Percentiles rank a stretch among this genome's conserved stretches.
These are phyloP conservation scores for Grantiella picta DNA, from an alignment of 2,113 vertebrate species.

Conservation along the genomic window DNA sequence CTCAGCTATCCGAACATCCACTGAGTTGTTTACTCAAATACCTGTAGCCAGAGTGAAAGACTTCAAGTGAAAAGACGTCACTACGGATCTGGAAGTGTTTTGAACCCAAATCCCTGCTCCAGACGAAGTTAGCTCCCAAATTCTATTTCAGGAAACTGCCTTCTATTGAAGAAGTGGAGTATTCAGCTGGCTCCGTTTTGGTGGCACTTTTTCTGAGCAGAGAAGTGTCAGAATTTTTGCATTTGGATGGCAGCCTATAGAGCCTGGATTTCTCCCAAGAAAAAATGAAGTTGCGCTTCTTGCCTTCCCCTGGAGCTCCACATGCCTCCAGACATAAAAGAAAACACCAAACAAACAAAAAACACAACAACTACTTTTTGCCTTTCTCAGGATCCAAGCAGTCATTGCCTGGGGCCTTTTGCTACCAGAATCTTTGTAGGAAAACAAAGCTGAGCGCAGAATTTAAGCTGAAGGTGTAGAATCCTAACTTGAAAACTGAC, in stretches of 20 bases:
- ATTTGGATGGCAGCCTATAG: slow-evolving; percentile 61
- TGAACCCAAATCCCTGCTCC: slow-evolving; percentile 24
- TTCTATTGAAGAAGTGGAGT: slow-evolving; percentile 40
- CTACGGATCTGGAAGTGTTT: not conserved
- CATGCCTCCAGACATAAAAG: slow-evolving; percentile 49
- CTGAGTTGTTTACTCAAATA: not conserved
- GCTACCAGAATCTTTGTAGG: not conserved
- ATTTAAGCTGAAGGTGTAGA: slow-evolving; percentile 12
- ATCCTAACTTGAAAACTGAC: not conserved
- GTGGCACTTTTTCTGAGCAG: slow-evolving; percentile 47
- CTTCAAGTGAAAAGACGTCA: not conserved
- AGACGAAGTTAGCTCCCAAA: slow-evolving; percentile 51
- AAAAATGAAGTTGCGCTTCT: slow-evolving; percentile 19
- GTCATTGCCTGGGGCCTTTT: slow-evolving; percentile 30
- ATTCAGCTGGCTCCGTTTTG: slow-evolving; percentile 37
- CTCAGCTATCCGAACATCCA: not conserved
- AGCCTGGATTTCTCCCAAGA: slow-evolving; percentile 58
- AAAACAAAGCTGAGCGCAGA: not conserved
- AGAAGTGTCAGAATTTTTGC: slow-evolving; percentile 48
- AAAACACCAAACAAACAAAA: slow-evolving; percentile 50
- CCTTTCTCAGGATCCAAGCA: slow-evolving; percentile 17
- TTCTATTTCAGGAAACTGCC: slow-evolving; percentile 45
- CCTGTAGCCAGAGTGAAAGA: not conserved
- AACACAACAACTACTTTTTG: slow-evolving; percentile 33
- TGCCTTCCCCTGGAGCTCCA: slow-evolving; percentile 51